Evolutionary conservation across 2,113 vertebrate species (phyloP).

Genomic region (Tonatia bakeri): DNA sequence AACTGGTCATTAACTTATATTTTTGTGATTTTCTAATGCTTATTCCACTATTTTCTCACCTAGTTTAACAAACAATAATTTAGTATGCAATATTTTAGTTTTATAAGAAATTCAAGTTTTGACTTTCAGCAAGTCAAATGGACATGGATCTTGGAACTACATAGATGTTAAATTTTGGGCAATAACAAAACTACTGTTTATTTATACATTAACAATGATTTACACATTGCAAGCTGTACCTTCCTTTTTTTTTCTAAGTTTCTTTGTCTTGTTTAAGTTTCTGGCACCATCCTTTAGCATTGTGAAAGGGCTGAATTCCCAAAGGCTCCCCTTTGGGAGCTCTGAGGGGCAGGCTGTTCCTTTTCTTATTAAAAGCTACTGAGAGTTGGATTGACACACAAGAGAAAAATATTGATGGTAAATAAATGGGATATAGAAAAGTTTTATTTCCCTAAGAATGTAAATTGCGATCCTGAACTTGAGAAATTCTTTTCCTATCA

Average conservation of each 20-base stretch:
- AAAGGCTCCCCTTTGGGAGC: neutral
- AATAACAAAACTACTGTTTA: neutral
- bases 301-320: neutral
- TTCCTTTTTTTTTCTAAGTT: neutral
- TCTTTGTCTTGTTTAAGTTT: neutral
- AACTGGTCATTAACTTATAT: neutral
- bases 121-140: neutral
- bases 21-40: conserved; percentile 19
- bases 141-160: neutral
- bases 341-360: neutral
- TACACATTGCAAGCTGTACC: neutral
- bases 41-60: neutral
- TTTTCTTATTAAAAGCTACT: neutral
- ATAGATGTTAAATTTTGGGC: neutral
- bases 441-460: neutral
- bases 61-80: neutral
- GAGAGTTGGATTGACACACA: neutral
- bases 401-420: neutral
- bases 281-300: neutral
- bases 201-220: neutral
- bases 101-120: conserved; percentile 21
- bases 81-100: neutral
- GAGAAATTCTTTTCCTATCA: neutral
- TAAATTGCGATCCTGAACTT: neutral
- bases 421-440: neutral